Conservation (phyloP, 2,797 vertebrate genomes). For the Anguilla anguilla region DNA sequence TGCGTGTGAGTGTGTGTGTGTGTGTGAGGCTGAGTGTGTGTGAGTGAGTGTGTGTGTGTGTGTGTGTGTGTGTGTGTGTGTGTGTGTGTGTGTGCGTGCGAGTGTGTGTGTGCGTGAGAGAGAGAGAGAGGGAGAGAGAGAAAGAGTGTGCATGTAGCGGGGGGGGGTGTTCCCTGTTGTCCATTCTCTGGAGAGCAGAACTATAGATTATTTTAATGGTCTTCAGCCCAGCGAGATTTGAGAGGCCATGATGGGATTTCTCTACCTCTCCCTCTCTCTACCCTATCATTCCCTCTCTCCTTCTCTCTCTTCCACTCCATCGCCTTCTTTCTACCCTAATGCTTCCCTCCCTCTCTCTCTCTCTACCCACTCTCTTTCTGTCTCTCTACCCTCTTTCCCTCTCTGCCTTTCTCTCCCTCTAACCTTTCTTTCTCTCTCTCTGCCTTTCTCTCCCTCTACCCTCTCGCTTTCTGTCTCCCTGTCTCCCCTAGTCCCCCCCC, state of each 20-base stretch:
- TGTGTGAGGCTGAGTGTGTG: too few species aligned
- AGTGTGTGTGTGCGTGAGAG: too few species aligned
- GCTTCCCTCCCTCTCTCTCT: too few species aligned
- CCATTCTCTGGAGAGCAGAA: slow-evolving; percentile 16
- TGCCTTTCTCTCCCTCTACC: too few species aligned
- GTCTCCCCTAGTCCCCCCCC: neutral
- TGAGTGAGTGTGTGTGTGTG: too few species aligned
- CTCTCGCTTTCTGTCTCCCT: neutral
- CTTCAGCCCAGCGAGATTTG: neutral
- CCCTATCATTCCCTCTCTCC: too few species aligned
- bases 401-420: neutral
- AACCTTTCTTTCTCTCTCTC: neutral
- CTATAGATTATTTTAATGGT: slow-evolving; percentile 31
- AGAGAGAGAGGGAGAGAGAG: slow-evolving; percentile 42
- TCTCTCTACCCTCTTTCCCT: neutral
- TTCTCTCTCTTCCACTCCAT: too few species aligned
- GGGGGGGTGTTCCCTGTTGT: slow-evolving; percentile 37
- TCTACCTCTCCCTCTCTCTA: neutral
- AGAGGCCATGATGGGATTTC: neutral
- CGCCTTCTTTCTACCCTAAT: too few species aligned
- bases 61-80: too few species aligned
- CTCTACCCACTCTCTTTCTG: too few species aligned
- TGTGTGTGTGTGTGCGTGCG: too few species aligned
- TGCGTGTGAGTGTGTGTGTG: too few species aligned
- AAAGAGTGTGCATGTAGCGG: neutral